Evolutionary conservation across 2,113 vertebrate genomes (phyloP).

Genomic region (Nibea albiflora): DNA sequence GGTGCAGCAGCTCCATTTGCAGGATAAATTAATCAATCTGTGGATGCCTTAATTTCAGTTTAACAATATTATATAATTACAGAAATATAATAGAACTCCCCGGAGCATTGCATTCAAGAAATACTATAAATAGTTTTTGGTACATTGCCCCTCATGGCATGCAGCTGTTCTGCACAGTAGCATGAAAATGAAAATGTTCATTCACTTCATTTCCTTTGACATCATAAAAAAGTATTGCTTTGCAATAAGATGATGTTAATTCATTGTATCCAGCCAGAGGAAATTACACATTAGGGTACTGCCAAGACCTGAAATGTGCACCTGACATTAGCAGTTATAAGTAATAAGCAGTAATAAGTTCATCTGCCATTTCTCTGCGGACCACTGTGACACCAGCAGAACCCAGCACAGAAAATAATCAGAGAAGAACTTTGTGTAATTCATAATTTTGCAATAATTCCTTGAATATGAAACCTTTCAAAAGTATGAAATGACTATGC

Average conservation of each 20-base stretch:
- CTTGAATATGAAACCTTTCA: background rate
- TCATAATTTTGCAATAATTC: background rate
- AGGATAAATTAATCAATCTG: background rate
- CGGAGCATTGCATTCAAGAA: background rate
- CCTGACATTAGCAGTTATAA: background rate
- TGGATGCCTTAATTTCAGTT: background rate
- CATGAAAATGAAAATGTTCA: constrained; percentile 19
- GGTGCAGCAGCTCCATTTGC: background rate
- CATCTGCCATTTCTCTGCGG: background rate
- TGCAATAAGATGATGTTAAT: background rate
- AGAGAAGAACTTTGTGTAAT: background rate
- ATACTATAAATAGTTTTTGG: background rate
- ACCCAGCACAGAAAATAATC: background rate
- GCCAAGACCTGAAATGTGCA: constrained; percentile 20
- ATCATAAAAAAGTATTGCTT: background rate
- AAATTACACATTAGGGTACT: constrained; percentile 24
- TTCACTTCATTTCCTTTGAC: constrained; percentile 37
- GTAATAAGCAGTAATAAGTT: constrained; percentile 7
- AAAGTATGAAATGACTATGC: background rate
- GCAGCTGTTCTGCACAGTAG: constrained; percentile 36
- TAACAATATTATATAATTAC: constrained; percentile 3
- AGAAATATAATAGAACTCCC: constrained; percentile 7
- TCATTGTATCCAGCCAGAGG: constrained; percentile 25
- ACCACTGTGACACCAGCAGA: background rate
- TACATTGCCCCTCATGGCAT: background rate